Base-by-base conservation (phyloP, 64 coral and sea anemone genomes). In the Montipora cactus region DNA sequence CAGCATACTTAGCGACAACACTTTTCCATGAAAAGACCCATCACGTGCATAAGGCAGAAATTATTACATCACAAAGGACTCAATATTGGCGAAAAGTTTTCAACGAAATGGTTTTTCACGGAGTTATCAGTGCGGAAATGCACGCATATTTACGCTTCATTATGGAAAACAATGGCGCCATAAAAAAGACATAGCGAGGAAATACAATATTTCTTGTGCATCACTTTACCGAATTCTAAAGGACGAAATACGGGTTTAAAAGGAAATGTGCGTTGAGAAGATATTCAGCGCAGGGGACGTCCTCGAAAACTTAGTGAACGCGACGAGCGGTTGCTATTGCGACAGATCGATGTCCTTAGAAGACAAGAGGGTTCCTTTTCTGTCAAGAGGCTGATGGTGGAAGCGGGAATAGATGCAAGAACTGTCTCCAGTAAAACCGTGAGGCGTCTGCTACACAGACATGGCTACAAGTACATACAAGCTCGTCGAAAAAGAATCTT, bases 381-480 rank as follows among this genome's bases (percentile, higher is more conserved):
- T 45, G 19, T 49, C 13, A 87, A 74, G 37, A 47, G 47, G 50
- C 25, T 88, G 4, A 88, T 76, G 69, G 2, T 49, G 1, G 37
- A 67, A 28, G 57, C 44, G 13, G 89, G 47, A 81, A 79, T 68
- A 13, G 14, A 8, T 25, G 8, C 51, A 6, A 50, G 11, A 49
- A n/a, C 28, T 8, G 46, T 80, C 23, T 72, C 77, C 45, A 18
- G 57, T 18, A 45, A 55, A 55, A 88, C 84, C 0, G 46, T 88
- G 5, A 10, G 51, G 14, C 86, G 70, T 25, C 8, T 55, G n/a
- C 23, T 88, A n/a, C 49, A 76, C 50, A n/a, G 53, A 13, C 7
- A 88, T 11, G 77, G 89, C 13, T 91, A 74, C 47, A 11, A 71
- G 52, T 71, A 73, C 89, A 91, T 71, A 73, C 89, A 91, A 82